These are phyloP conservation scores for Holcopasites calliopsidis DNA, from an alignment of 1,140 invertebrate genomes.

Conservation along the genomic window DNA sequence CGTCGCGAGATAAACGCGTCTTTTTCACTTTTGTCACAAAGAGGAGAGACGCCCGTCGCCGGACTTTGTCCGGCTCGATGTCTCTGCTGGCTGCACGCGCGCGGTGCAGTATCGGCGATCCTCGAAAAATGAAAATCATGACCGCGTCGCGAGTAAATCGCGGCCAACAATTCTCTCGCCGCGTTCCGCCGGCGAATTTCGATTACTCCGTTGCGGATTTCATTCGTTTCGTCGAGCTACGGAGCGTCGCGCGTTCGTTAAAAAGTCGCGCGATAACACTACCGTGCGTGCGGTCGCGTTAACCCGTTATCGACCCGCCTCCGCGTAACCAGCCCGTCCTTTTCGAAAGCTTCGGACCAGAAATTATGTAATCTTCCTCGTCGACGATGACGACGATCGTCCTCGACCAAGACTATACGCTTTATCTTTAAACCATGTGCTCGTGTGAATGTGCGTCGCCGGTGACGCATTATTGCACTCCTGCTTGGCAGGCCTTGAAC, in stretches of 20 bases:
- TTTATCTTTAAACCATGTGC: no score
- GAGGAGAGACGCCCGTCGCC: background rate
- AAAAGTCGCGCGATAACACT: background rate
- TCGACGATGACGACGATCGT: background rate
- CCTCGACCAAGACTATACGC: background rate
- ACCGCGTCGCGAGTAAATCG: background rate
- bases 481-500: constrained; percentile 11
- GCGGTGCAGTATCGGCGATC: background rate
- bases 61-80: constrained; percentile 42
- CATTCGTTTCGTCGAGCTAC: background rate
- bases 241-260: no score
- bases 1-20: constrained; percentile 19
- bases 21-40: background rate
- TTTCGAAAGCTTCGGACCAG: background rate
- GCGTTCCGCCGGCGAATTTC: no score
- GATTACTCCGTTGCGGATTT: background rate
- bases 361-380: background rate
- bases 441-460: no score
- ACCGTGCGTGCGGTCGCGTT: background rate
- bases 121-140: constrained; percentile 38
- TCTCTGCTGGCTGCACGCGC: background rate
- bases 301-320: background rate
- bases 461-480: background rate
- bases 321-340: background rate
- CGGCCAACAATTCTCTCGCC: no score